Evolutionary conservation across 2,888 invertebrate species (phyloP).

Genomic region (Mesoligia furuncula): DNA sequence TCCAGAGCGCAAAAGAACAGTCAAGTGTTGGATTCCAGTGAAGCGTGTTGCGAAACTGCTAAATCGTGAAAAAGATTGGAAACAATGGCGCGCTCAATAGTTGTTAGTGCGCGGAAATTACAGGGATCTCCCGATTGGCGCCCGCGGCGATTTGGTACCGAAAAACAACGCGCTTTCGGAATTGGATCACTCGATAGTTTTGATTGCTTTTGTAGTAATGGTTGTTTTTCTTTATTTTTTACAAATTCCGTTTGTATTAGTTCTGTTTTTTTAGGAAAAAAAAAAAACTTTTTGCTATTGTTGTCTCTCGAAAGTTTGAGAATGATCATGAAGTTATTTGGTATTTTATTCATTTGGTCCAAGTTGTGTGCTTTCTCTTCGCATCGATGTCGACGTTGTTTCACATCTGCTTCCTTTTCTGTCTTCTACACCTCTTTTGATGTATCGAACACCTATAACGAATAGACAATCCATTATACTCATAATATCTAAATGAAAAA

Average conservation of each 20-base stretch:
- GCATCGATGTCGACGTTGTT: background rate
- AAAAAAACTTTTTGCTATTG: conserved; percentile 24
- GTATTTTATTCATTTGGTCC: conserved; percentile 9
- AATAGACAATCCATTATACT: background rate
- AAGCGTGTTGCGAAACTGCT: conserved; percentile 70
- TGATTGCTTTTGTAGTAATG: conserved; percentile 83
- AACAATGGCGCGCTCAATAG: conserved; percentile 78
- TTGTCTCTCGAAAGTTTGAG: background rate
- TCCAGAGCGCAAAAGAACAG: conserved; percentile 58
- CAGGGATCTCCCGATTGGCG: conserved; percentile 71
- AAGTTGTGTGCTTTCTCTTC: background rate
- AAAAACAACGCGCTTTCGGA: conserved; percentile 80
- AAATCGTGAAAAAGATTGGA: conserved; percentile 72
- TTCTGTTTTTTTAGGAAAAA: conserved; percentile 1
- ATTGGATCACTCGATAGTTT: conserved; percentile 82
- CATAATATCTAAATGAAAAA: background rate
- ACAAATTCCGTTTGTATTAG: conserved; percentile 57
- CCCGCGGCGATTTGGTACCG: conserved; percentile 73
- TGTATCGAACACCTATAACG: background rate
- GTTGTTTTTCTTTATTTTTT: conserved; percentile 67
- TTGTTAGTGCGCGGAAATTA: conserved; percentile 82
- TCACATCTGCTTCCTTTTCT: background rate
- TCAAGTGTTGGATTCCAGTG: conserved; percentile 59
- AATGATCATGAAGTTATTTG: background rate
- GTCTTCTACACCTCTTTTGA: background rate